Conservation (phyloP, 1,140 invertebrate genomes). For the Drosophila pseudoobscura region DNA sequence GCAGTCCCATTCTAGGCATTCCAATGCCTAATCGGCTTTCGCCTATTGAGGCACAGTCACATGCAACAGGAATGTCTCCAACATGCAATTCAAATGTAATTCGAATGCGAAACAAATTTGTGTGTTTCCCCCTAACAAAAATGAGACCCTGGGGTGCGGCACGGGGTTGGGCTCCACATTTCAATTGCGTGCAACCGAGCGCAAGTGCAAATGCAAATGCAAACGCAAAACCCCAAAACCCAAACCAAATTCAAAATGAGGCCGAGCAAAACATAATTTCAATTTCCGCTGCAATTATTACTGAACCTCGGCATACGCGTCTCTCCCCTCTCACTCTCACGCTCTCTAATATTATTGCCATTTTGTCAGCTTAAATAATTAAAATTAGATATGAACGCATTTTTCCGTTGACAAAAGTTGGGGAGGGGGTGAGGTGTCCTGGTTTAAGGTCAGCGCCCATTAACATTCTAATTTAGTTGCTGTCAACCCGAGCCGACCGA, state of each 20-base stretch:
- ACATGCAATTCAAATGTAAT: conserved; percentile 33
- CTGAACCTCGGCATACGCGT: conserved; percentile 18
- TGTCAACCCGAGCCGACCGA: background rate
- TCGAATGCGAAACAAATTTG: conserved; percentile 12
- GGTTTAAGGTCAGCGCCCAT: conserved; percentile 35
- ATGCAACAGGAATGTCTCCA: conserved; percentile 7
- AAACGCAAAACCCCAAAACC: conserved; percentile 5
- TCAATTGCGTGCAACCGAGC: conserved; percentile 28
- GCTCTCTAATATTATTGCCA: conserved; percentile 12
- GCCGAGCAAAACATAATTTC: conserved; percentile 70
- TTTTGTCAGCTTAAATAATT: conserved; percentile 65
- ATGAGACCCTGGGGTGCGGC: conserved; percentile 15
- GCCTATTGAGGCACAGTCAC: conserved; percentile 3
- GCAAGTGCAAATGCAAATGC: background rate
- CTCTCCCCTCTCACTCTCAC: background rate
- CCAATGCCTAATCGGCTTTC: conserved; percentile 31
- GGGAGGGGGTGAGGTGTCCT: no score
- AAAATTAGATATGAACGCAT: conserved; percentile 53
- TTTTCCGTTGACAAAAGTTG: conserved; percentile 12
- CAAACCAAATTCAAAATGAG: conserved; percentile 51
- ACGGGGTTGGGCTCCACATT: conserved; percentile 17
- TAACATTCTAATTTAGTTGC: conserved; percentile 47
- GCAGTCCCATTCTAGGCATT: background rate
- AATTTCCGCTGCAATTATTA: conserved; percentile 76
- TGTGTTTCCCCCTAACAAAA: conserved; percentile 10